Evolutionary conservation across 2,888 invertebrate species (phyloP).

Genomic region (Cyaniris semiargus): DNA sequence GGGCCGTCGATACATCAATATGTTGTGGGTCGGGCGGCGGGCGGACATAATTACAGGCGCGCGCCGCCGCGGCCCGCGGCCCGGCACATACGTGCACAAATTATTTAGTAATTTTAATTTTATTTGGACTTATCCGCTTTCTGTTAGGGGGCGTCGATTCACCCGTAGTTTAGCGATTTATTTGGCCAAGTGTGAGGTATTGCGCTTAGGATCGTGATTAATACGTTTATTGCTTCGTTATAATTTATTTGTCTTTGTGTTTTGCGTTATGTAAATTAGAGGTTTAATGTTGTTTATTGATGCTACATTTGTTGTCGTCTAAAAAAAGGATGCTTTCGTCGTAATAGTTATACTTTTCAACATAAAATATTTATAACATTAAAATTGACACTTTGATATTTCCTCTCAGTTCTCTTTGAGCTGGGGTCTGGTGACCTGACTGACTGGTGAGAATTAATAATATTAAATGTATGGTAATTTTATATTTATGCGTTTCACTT

Average conservation of each 20-base stretch:
- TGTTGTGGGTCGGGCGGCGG: slow-evolving; percentile 61
- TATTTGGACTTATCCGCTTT: slow-evolving; percentile 68
- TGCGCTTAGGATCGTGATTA: slow-evolving; percentile 47
- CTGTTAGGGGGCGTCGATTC: slow-evolving; percentile 47
- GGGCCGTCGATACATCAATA: slow-evolving; percentile 72
- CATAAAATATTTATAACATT: not conserved
- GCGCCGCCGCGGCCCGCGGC: slow-evolving; percentile 58
- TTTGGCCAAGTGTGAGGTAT: slow-evolving; percentile 56
- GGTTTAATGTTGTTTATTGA: not conserved
- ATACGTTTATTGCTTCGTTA: slow-evolving; percentile 47
- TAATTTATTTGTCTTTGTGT: slow-evolving; percentile 35
- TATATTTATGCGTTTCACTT: not conserved
- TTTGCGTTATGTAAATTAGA: slow-evolving; percentile 29
- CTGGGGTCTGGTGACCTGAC: not conserved
- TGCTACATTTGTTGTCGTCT: not conserved
- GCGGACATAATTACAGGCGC: slow-evolving; percentile 70
- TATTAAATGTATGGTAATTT: too few species aligned
- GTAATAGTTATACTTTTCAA: too few species aligned
- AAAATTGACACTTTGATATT: too few species aligned
- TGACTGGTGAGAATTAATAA: too few species aligned
- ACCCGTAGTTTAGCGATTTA: slow-evolving; percentile 52
- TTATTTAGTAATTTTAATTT: slow-evolving; percentile 77
- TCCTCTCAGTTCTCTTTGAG: not conserved
- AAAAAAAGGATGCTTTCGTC: not conserved
- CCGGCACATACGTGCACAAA: slow-evolving; percentile 50